Evolutionary conservation across 2,113 vertebrate species (phyloP).

Genomic region (Rhineura floridana): DNA sequence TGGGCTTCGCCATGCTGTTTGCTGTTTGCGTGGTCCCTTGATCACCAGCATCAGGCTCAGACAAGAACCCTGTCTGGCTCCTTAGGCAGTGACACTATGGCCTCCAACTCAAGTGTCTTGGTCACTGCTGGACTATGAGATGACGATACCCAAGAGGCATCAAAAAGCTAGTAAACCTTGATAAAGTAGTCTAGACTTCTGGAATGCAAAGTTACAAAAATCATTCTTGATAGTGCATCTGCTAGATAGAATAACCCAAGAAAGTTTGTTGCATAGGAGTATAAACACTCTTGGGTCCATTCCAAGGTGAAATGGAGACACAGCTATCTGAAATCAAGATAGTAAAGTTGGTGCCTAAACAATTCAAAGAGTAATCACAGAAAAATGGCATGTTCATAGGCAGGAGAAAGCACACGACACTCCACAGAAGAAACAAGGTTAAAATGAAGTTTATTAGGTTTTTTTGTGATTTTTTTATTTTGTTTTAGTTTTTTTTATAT

Average conservation of each 20-base stretch:
- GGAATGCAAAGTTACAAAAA: background rate
- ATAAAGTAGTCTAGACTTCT: no score
- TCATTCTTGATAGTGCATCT: background rate
- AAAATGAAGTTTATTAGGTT: slow-evolving; percentile 86
- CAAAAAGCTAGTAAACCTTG: background rate
- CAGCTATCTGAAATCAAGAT: slow-evolving; percentile 50
- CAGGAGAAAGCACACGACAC: slow-evolving; percentile 55
- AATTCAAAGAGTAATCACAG: slow-evolving; percentile 56
- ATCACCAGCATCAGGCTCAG: no score
- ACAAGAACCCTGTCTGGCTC: no score
- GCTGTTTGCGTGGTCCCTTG: no score
- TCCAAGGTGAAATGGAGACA: slow-evolving; percentile 32
- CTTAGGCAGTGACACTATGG: no score
- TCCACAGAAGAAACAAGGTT: slow-evolving; percentile 80
- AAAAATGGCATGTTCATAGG: background rate
- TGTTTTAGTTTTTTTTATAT: slow-evolving; percentile 79
- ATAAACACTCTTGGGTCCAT: slow-evolving; percentile 41
- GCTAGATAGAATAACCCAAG: background rate
- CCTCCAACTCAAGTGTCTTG: no score
- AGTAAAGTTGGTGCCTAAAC: slow-evolving; percentile 50
- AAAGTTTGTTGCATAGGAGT: background rate
- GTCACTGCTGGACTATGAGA: no score
- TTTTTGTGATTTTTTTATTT: slow-evolving; percentile 70
- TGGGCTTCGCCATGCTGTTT: no score
- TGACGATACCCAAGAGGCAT: no score